Evolutionary conservation across 2,113 vertebrate species (phyloP).

Genomic region (Ramphastos sulfuratus): DNA sequence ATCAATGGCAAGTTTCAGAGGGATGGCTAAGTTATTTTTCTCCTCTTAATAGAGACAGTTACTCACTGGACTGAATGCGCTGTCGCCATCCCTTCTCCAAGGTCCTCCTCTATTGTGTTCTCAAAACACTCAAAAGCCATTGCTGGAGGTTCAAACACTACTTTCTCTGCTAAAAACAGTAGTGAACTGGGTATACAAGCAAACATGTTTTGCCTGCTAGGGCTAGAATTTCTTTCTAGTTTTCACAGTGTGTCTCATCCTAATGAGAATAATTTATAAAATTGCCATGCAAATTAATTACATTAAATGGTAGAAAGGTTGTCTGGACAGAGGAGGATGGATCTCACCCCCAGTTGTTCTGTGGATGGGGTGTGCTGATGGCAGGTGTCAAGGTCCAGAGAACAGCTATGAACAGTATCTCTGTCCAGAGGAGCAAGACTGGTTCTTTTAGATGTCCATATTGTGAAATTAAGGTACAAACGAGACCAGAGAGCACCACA

Average conservation of each 20-base stretch:
- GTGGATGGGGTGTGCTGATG: background rate
- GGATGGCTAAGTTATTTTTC: background rate
- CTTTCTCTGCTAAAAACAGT: background rate
- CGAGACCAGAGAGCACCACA: no score
- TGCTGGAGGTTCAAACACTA: background rate
- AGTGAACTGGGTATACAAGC: background rate
- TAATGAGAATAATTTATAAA: background rate
- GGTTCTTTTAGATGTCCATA: no score
- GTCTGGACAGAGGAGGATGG: background rate
- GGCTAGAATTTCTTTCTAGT: background rate
- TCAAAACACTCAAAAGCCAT: background rate
- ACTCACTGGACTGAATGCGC: background rate
- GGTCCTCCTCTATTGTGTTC: background rate
- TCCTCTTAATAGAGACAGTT: background rate
- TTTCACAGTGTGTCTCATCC: background rate
- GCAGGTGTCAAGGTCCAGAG: no score
- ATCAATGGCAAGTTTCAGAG: background rate
- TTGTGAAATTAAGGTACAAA: no score
- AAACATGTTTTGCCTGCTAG: background rate
- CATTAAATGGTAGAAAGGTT: background rate
- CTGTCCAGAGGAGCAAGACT: no score
- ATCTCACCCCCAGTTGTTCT: background rate
- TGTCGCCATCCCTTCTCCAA: background rate
- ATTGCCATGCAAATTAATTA: background rate
- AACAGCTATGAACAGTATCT: no score